Conservation (phyloP, 2,888 invertebrate species). For the Cinara cedri region DNA sequence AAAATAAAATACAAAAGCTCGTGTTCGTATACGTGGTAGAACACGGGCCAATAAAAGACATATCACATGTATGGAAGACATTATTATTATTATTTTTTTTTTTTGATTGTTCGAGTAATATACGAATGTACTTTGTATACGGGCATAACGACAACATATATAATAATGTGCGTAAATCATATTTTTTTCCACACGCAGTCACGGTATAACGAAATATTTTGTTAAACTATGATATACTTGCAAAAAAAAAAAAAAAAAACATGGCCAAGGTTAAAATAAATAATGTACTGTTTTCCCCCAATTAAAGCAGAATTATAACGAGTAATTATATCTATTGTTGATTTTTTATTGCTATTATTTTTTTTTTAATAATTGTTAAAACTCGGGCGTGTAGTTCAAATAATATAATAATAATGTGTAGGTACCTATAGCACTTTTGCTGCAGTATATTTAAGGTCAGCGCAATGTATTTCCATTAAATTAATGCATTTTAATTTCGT, state of each 20-base stretch:
- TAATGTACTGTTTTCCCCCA: constrained; percentile 30
- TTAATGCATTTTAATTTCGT: neutral
- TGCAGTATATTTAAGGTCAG: constrained; percentile 17
- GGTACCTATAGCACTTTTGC: neutral
- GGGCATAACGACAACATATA: neutral
- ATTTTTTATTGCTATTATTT: constrained; percentile 8
- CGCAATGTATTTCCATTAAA: constrained; percentile 15
- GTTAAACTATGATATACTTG: neutral
- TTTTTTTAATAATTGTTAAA: neutral
- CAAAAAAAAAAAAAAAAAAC: neutral
- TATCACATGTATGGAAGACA: constrained; percentile 15
- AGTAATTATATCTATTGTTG: constrained; percentile 24
- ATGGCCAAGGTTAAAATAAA: constrained; percentile 19
- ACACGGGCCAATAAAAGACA: constrained; percentile 52
- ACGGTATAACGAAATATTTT: constrained; percentile 7
- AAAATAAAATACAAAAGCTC: constrained; percentile 55
- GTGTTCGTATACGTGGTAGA: constrained; percentile 38
- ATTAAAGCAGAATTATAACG: constrained; percentile 41
- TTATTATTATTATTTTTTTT: neutral
- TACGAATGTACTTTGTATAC: neutral
- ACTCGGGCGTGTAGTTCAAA: no score
- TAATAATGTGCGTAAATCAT: constrained; percentile 25
- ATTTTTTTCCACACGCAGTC: neutral
- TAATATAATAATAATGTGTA: constrained; percentile 18
- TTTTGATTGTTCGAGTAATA: constrained; percentile 33